A percentile compares a stretch with the other conserved stretches of the same genome.
Conservation (phyloP, 2,888 invertebrate genomes). For the Zootermopsis nevadensis region DNA sequence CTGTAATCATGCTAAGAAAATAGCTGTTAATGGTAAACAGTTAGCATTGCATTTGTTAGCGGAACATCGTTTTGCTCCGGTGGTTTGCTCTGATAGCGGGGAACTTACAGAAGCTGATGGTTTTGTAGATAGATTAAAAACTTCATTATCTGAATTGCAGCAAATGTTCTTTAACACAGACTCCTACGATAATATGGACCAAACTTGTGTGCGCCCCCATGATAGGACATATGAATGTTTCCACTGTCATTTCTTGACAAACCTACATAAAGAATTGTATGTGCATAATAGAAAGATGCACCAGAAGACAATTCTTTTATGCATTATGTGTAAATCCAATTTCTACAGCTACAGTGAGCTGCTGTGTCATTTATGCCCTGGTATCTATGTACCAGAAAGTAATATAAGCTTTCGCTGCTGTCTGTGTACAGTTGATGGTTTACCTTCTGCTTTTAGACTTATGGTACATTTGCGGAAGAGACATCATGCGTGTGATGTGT, state of each 20-base stretch:
- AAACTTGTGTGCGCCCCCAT: constrained; percentile 68
- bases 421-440: constrained; percentile 78
- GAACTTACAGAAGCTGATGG: constrained; percentile 62
- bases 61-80: constrained; percentile 83
- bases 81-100: constrained; percentile 63
- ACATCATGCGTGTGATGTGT: constrained; percentile 89
- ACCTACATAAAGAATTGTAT: constrained; percentile 85
- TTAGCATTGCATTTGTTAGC: constrained; percentile 82
- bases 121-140: constrained; percentile 75
- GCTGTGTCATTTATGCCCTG: constrained; percentile 88
- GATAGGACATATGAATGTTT: constrained; percentile 86
- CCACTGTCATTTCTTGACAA: constrained; percentile 83
- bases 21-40: constrained; percentile 86
- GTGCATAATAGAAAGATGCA: constrained; percentile 89
- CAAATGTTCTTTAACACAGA: constrained; percentile 78
- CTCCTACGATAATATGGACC: constrained; percentile 73
- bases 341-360: constrained; percentile 90
- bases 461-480: constrained; percentile 89
- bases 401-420: constrained; percentile 84
- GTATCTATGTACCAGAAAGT: constrained; percentile 71
- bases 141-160: constrained; percentile 71
- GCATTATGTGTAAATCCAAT: constrained; percentile 88
- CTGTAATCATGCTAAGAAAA: constrained; percentile 87
- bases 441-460: constrained; percentile 87
- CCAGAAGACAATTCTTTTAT: constrained; percentile 82